Evolutionary conservation across 2,797 vertebrate species (phyloP).

Genomic region (Cyclopterus lumpus): DNA sequence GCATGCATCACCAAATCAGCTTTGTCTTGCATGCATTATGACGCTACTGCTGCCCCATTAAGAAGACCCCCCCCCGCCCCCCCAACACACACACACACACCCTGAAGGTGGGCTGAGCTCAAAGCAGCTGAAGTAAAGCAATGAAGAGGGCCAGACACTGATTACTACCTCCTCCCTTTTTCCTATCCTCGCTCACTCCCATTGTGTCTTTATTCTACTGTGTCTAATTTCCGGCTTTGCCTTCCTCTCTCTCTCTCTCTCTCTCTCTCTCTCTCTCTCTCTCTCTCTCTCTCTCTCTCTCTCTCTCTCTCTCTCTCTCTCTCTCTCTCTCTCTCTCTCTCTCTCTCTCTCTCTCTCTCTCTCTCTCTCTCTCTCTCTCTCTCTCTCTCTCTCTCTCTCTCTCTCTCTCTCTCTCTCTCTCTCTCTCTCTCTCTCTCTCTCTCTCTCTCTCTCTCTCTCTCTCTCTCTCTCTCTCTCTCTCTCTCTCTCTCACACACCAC

Average conservation of each 20-base stretch:
- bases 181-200: conserved; percentile 1
- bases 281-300: neutral
- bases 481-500: neutral
- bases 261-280: conserved; percentile 4
- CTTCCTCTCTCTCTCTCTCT: neutral
- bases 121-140: conserved; percentile 73
- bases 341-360: neutral
- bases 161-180: conserved; percentile 56
- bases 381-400: neutral
- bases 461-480: neutral
- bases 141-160: conserved; percentile 54
- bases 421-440: conserved; percentile 2
- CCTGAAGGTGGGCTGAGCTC: conserved; percentile 76
- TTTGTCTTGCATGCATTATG: conserved; percentile 81
- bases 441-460: neutral
- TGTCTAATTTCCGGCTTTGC: conserved; percentile 13
- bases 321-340: neutral
- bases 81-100: conserved; percentile 30
- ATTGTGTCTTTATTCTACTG: conserved; percentile 23
- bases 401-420: neutral
- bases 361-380: neutral
- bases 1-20: conserved; percentile 80
- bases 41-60: conserved; percentile 73
- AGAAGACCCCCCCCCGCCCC: conserved; percentile 38
- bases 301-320: neutral